Evolutionary conservation across 2,797 vertebrate genomes (phyloP), one percentile per base, ranked within the genome.

Genomic region (Alcedo quadribrachys): DNA sequence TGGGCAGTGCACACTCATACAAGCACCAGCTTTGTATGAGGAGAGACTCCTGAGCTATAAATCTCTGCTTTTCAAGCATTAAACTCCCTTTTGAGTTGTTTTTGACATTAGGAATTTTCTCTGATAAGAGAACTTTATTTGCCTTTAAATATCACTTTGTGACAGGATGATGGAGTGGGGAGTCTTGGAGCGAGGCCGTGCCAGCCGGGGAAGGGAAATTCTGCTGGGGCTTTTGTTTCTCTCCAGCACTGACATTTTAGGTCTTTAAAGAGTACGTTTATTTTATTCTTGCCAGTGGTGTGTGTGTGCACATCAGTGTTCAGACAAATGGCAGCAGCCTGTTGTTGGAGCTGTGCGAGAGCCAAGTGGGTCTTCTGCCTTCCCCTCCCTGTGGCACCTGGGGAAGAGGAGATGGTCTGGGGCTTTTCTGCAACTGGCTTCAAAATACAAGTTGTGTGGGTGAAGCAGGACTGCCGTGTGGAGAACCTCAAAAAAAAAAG

Each of bases 131-230:
- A 78, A 86, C 66, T 87, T 93, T 86, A 87, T 92, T 92, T 95
- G 93, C 80, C 87, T 91, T 95, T 92, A 95, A 96, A 93, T 94
- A 96, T 92, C 92, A 57, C 81, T 96, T 93, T 96, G 94, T 96
- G 97, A 92, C 96, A 96, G 94, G 88, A 93, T 97, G 95, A 96
- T 95, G 85, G 94, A 96, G 86, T 89, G 89, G 79, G 46, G 89
- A 90, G 94, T 96, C 94, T 95, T 96, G 86, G 92, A 96, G 90
- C 4, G 35, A 96, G 77, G 54, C 55, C 0, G 94, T 97, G 96
- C 96, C 96, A 97, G 96, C 87, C 75, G 0, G 82, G 57, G 94
- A 96, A 94, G 88, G 93, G 93, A 93, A 96, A 89, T 91, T 95
- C 92, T 95, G 60, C 92, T 85, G 91, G 66, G 42, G 75, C 87